A percentile compares a stretch with the other conserved stretches of the same genome.
phyloP scores from a whole-genome alignment of 1,140 invertebrate genomes.

The Heliothis virescens region DNA sequence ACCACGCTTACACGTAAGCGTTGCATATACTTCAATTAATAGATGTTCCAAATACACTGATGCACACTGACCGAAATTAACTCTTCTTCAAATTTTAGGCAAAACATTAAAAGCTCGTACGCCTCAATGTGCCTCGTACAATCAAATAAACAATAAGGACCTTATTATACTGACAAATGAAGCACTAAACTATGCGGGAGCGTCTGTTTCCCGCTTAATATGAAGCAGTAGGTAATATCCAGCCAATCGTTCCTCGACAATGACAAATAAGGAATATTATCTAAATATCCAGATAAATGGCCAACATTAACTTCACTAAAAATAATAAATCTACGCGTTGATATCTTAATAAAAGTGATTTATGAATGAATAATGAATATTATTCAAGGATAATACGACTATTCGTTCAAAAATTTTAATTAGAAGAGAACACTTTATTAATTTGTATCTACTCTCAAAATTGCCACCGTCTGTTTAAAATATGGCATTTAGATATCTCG shows the following conservation, averaged over 20 bases:
- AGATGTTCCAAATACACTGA: conserved; percentile 3
- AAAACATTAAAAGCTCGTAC: too few relatives aligned
- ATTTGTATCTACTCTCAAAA: not conserved
- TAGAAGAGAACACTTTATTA: not conserved
- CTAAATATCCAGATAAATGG: conserved; percentile 62
- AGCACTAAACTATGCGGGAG: not conserved
- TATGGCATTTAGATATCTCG: conserved; percentile 5
- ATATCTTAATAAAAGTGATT: conserved; percentile 58
- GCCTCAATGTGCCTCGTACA: too few relatives aligned
- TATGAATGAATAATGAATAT: conserved; percentile 53
- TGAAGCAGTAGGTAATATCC: conserved; percentile 47
- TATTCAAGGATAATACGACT: conserved; percentile 40
- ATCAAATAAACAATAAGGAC: not conserved
- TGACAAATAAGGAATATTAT: conserved; percentile 57
- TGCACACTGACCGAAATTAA: conserved; percentile 22
- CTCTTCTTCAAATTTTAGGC: conserved; percentile 22
- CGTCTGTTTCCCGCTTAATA: conserved; percentile 32
- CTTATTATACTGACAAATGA: conserved; percentile 16
- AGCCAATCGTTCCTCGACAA: conserved; percentile 48
- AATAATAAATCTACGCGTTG: conserved; percentile 55
- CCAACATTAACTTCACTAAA: conserved; percentile 56
- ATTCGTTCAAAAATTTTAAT: conserved; percentile 33
- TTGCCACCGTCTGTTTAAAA: not conserved
- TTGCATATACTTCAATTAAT: conserved; percentile 20
- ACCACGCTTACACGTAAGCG: not conserved